phyloP scores from a whole-genome alignment of 2,113 vertebrate species.

The Ahaetulla prasina region DNA sequence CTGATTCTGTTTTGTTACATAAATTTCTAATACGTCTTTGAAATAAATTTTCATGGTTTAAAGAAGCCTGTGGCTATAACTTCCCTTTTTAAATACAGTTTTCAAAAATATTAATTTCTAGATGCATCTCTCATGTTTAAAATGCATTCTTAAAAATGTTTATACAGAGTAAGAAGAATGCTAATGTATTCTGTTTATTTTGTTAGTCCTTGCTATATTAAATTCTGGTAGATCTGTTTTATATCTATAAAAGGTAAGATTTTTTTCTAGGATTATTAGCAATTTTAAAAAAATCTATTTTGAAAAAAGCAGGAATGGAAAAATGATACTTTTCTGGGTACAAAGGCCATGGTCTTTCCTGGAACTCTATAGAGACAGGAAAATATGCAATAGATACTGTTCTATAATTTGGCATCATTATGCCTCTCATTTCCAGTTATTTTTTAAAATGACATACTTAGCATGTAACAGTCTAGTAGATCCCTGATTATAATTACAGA shows the following conservation, averaged over 20 bases:
- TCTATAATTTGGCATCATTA: neutral
- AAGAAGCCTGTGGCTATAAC: neutral
- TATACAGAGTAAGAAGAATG: neutral
- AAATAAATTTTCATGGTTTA: neutral
- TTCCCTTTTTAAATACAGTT: neutral
- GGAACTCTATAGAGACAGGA: neutral
- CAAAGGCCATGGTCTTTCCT: neutral
- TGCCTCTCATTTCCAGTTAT: slow-evolving; percentile 25
- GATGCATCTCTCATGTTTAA: neutral
- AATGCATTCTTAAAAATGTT: neutral
- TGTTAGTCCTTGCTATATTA: neutral
- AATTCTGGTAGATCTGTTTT: neutral
- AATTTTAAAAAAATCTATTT: neutral
- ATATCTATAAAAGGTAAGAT: neutral
- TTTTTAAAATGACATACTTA: slow-evolving; percentile 3
- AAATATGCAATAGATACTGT: neutral
- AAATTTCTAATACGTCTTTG: neutral
- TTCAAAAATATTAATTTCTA: neutral
- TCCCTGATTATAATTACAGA: slow-evolving; percentile 23
- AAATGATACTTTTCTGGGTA: neutral
- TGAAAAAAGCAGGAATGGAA: neutral
- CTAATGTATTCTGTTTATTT: neutral
- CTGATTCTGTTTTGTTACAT: neutral
- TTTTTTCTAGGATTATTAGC: neutral
- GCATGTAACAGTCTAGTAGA: slow-evolving; percentile 7